Base-by-base conservation (phyloP, 37 sponge, comb jelly and placozoan genomes). In the Agelas oroides region DNA sequence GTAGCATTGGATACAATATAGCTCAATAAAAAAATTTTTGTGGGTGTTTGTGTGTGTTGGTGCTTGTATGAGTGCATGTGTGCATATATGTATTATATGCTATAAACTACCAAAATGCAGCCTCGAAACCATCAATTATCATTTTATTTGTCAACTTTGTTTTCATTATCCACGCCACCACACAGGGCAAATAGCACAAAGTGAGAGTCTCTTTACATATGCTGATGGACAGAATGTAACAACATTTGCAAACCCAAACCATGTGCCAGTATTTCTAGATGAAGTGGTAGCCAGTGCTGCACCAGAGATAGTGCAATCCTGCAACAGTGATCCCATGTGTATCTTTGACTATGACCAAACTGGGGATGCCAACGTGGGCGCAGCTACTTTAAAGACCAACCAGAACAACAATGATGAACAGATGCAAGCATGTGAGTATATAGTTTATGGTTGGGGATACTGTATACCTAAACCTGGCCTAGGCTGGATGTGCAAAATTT, bases 341-440 rank as follows among this genome's bases (percentile, higher is more conserved):
- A 63, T 92, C 17, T 88, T 75, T 88, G 93, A 92, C 57, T 57
- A 65, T 0, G 38, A 32, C n/a, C 89, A 88, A 60, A 92, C 93
- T 59, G 86, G 86, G 0, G 56, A 87, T 53, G 3, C 38, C 12
- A 71, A 46, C 1, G 59, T 92, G 21, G 93, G 85, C 14, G 38
- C 70, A 28, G 65, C 28, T 18, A 88, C 87, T 33, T 19, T 77
- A 34, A 23, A 6, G 27, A 75, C 65, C 27, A 34, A 52, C 19
- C 19, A 55, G 15, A 41, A 34, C 19, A 82, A 58, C 58, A 41
- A 46, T 8, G 8, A 46, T 8, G 46, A 46, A 3, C 46, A 46
- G 46, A 46, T 8, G 8, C 46, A 12, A 52, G 46, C 70, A 65
- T 46, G 80, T 78, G 62, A 61, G 78, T 61, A 19, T 34, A 46